Evolutionary conservation across 2,113 vertebrate species (phyloP).

Genomic region (Colossoma macropomum): DNA sequence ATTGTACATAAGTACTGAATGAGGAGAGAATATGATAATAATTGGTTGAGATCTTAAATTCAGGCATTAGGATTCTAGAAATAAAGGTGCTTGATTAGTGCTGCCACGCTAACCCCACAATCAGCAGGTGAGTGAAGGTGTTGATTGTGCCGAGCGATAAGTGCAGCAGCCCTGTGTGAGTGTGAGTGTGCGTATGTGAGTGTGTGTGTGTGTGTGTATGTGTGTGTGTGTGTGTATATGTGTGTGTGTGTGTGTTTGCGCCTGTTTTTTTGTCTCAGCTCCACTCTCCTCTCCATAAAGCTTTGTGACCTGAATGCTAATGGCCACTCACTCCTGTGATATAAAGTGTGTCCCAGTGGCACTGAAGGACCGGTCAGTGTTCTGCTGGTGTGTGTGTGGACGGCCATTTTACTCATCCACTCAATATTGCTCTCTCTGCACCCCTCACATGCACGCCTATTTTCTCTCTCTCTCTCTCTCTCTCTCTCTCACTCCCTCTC

Average conservation of each 20-base stretch:
- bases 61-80: not conserved
- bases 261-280: conserved; percentile 42
- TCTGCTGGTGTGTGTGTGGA: conserved; percentile 62
- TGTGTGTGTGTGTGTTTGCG: conserved; percentile 40
- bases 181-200: conserved; percentile 20
- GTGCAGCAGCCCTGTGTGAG: conserved; percentile 13
- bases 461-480: conserved; percentile 1
- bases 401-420: conserved; percentile 61
- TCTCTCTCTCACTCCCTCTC: conserved; percentile 29
- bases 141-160: not conserved
- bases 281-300: conserved; percentile 47
- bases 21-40: not conserved
- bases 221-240: too few species aligned
- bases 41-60: not conserved
- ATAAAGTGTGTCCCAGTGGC: conserved; percentile 63
- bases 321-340: conserved; percentile 66
- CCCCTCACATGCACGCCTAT: not conserved
- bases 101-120: not conserved
- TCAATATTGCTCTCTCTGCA: not conserved
- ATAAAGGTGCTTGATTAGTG: not conserved
- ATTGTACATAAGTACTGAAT: too few species aligned
- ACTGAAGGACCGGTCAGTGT: conserved; percentile 52
- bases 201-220: too few species aligned
- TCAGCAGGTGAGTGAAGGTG: not conserved
- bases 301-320: conserved; percentile 75